Base-by-base conservation (phyloP, 2,888 invertebrate genomes). In the Gisinianus flammeolus region DNA sequence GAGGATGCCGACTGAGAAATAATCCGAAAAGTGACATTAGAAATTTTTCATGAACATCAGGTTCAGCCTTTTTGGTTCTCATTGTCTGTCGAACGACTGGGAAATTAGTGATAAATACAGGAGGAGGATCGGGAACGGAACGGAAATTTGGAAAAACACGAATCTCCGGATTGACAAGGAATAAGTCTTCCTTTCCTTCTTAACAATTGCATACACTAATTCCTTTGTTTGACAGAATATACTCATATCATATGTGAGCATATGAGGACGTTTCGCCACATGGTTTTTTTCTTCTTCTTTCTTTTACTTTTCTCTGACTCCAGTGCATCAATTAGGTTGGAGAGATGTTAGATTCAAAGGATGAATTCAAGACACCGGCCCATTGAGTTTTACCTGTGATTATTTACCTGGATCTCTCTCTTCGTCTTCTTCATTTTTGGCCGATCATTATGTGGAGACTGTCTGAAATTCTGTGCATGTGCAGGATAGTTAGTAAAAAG, bases 361-460 rank as follows among this genome's bases (percentile, higher is more conserved):
- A 44, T 44, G 62, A 62, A 26, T 26, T 5, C 24, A 26, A 24
- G 62, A 26, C 24, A 26, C 24, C 24, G 62, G 12, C 1, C 62
- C 56, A 58, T 62, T 24, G 26, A 26, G 28, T 62, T 62, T 62
- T 26, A 28, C 28, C 62, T 26, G 24, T 62, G 62, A 62, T 62
- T 62, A 62, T 62, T 62, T 62, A 62, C 62, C 62, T 62, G 56
- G 28, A 28, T 62, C 28, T 62, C 24, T 62, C 62, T 26, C 26
- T 62, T 31, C n/a, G 68, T 44, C 22, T 31, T 31, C 33, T 28
- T 67, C 12, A 28, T 67, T 68, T 68, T 68, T 68, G 68, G 26
- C 68, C 68, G 68, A 68, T 68, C 44, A 68, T 68, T 44, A 68
- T 68, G n/a, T n/a, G n/a, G n/a, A n/a, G n/a, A n/a, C n/a, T 64